Percentiles rank a stretch among this genome's conserved stretches.
Evolutionary conservation across 92 coral and sea anemone genomes (phyloP).

Genomic region (Desmophyllum pertusum): DNA sequence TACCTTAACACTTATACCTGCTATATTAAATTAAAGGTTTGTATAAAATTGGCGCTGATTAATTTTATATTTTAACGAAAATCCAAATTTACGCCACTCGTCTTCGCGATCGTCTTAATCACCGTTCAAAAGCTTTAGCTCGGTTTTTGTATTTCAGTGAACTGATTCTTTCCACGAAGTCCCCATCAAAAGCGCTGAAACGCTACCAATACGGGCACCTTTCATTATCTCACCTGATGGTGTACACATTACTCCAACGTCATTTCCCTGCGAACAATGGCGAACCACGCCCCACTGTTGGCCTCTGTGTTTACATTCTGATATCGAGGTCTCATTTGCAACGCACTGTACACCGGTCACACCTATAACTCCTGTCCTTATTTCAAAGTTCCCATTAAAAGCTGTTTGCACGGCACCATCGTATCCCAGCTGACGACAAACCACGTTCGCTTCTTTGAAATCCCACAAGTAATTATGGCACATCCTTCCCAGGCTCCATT

Average conservation of each 20-base stretch:
- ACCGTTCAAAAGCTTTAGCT: too few species aligned
- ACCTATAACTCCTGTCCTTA: neutral
- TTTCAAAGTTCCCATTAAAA: neutral
- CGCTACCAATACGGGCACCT: too few species aligned
- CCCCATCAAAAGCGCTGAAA: too few species aligned
- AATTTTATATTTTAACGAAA: too few species aligned
- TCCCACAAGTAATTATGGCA: constrained; percentile 9
- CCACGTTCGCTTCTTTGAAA: constrained; percentile 24
- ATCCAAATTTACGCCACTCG: too few species aligned
- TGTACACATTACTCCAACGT: neutral
- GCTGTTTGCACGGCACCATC: neutral
- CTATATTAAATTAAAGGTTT: too few species aligned
- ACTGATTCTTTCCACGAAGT: too few species aligned
- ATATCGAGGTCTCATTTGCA: constrained; percentile 22
- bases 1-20: too few species aligned
- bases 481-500: constrained; percentile 36
- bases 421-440: constrained; percentile 43
- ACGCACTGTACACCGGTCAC: neutral
- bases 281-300: neutral
- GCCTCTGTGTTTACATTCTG: neutral
- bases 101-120: too few species aligned
- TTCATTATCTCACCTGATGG: constrained; percentile 2
- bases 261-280: neutral
- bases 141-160: too few species aligned
- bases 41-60: too few species aligned